Evolutionary conservation across 2,888 invertebrate genomes (phyloP).

Genomic region (Ecliptopera silaceata): DNA sequence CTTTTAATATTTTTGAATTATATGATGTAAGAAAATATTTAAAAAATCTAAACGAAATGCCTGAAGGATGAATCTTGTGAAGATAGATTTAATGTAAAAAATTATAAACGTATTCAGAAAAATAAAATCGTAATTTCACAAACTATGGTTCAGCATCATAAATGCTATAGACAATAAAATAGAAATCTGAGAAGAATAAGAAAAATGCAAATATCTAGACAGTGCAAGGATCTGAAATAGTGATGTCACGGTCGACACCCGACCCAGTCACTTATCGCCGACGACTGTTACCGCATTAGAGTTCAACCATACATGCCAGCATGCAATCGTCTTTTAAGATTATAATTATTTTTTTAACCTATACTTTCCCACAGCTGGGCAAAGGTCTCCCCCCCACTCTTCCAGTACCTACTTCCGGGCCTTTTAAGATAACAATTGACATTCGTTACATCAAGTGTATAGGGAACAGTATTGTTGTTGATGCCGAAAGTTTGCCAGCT

Average conservation of each 20-base stretch:
- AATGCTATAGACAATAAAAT: neutral
- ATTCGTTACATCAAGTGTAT: too few species aligned
- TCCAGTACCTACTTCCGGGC: too few species aligned
- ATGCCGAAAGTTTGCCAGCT: too few species aligned
- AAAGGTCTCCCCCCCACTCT: too few species aligned
- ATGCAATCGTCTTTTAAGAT: neutral
- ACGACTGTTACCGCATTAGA: constrained; percentile 1
- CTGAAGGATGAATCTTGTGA: neutral
- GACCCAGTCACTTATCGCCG: constrained; percentile 4
- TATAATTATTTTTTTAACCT: neutral
- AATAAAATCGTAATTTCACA: neutral
- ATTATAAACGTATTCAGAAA: neutral
- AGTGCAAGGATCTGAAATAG: neutral
- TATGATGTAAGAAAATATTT: neutral
- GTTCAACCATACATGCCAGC: neutral
- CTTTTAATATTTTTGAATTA: neutral
- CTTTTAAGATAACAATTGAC: too few species aligned
- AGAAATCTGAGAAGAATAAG: neutral
- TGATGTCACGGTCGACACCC: constrained; percentile 1
- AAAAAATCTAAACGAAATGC: neutral
- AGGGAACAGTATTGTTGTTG: too few species aligned
- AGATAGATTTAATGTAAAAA: neutral
- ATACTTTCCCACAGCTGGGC: too few species aligned
- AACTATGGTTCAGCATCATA: too few species aligned
- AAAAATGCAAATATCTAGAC: neutral